A percentile compares a stretch with the other conserved stretches of the same genome.
These are phyloP conservation scores for Drosophila acutilabella DNA, from an alignment of 2,888 invertebrate genomes.

Conservation along the genomic window DNA sequence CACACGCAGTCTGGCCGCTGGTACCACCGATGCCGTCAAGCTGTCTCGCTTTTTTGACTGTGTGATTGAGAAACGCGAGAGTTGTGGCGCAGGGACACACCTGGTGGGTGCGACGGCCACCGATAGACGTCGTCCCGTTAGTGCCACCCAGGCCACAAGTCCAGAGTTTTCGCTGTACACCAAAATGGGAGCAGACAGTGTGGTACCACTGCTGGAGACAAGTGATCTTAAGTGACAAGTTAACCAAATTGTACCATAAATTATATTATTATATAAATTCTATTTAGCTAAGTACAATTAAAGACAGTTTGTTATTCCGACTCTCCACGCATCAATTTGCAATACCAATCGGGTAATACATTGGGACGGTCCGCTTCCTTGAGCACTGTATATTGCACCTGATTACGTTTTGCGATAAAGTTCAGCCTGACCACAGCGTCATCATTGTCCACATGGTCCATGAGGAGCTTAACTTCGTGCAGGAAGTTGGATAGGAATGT, in stretches of 20 bases:
- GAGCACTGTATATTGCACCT: conserved; percentile 32
- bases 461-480: conserved; percentile 31
- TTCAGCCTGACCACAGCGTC: conserved; percentile 47
- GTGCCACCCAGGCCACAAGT: conserved; percentile 25
- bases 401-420: background rate
- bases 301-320: no score
- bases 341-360: conserved; percentile 62
- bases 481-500: conserved; percentile 58
- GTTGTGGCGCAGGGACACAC: conserved; percentile 15
- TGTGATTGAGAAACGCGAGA: conserved; percentile 85
- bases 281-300: conserved; percentile 11
- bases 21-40: conserved; percentile 97
- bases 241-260: background rate
- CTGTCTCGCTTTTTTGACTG: conserved; percentile 97
- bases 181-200: conserved; percentile 16
- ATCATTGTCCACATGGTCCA: conserved; percentile 48
- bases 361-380: background rate
- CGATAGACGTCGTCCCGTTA: conserved; percentile 55
- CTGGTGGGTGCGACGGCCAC: conserved; percentile 16
- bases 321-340: conserved; percentile 24
- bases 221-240: conserved; percentile 55
- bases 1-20: conserved; percentile 94
- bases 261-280: background rate
- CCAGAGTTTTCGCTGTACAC: conserved; percentile 36
- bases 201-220: conserved; percentile 61